Conservation (phyloP, 2,113 vertebrate species). For the Dinomys branickii region DNA sequence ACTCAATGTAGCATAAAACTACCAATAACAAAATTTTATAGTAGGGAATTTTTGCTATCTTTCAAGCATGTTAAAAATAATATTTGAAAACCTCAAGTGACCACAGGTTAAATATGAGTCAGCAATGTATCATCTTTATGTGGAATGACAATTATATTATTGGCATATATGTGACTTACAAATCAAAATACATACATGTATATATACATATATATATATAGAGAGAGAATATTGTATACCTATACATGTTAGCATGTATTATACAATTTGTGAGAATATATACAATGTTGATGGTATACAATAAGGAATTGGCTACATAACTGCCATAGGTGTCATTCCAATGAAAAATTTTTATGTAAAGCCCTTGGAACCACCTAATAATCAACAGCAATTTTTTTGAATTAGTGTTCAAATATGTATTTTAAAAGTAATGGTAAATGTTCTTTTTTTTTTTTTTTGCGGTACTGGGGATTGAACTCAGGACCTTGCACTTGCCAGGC, state of each 20-base stretch:
- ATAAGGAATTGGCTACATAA: not conserved
- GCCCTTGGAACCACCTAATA: not conserved
- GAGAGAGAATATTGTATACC: not conserved
- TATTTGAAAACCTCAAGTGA: not conserved
- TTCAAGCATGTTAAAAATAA: not conserved
- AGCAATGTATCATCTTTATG: not conserved
- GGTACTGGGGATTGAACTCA: no score
- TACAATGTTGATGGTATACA: not conserved
- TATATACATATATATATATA: no score
- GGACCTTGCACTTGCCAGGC: no score
- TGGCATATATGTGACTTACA: not conserved
- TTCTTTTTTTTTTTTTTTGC: no score
- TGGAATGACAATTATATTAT: not conserved
- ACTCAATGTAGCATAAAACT: not conserved
- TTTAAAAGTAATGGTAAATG: no score
- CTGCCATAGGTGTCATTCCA: not conserved
- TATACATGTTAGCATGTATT: not conserved
- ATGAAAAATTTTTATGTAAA: not conserved
- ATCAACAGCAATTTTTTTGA: not conserved
- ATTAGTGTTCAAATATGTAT: not conserved
- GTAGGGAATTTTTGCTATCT: not conserved
- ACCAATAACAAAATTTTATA: not conserved
- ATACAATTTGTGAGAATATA: not conserved
- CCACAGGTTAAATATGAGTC: not conserved
- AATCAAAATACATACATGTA: not conserved